Evolutionary conservation across 2,888 invertebrate genomes (phyloP).

Genomic region (Acleris laterana): DNA sequence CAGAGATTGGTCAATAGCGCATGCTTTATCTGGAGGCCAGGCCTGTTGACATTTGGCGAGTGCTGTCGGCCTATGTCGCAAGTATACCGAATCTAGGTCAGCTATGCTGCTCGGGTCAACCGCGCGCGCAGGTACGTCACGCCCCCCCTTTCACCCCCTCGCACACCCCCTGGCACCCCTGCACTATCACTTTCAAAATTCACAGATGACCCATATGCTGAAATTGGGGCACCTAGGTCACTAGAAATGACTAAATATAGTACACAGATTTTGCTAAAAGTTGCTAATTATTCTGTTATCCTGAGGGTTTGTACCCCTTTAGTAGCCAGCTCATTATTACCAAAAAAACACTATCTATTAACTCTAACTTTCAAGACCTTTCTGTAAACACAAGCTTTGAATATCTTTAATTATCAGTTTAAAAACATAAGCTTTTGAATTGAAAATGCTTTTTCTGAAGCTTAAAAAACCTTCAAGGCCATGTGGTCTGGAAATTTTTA

Average conservation of each 20-base stretch:
- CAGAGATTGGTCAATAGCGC: constrained; percentile 61
- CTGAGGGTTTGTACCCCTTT: no score
- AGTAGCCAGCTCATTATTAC: no score
- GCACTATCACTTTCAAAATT: constrained; percentile 66
- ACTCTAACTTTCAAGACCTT: no score
- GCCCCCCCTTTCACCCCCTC: constrained; percentile 45
- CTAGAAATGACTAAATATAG: neutral
- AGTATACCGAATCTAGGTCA: constrained; percentile 71
- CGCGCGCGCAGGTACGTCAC: constrained; percentile 78
- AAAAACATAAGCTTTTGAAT: no score
- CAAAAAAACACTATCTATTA: no score
- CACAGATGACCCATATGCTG: constrained; percentile 31
- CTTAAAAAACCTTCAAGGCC: no score
- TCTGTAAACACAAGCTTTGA: no score
- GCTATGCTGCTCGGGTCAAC: constrained; percentile 51
- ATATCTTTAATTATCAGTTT: no score
- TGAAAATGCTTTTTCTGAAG: no score
- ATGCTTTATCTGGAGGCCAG: constrained; percentile 52
- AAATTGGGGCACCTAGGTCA: constrained; percentile 44
- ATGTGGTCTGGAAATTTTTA: no score
- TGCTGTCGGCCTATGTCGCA: constrained; percentile 58
- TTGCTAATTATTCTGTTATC: no score
- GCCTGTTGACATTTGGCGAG: constrained; percentile 72
- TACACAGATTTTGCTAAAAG: neutral
- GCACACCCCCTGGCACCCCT: constrained; percentile 54